Evolutionary conservation across 1,140 invertebrate genomes (phyloP).

Genomic region (Aphidius ervi): DNA sequence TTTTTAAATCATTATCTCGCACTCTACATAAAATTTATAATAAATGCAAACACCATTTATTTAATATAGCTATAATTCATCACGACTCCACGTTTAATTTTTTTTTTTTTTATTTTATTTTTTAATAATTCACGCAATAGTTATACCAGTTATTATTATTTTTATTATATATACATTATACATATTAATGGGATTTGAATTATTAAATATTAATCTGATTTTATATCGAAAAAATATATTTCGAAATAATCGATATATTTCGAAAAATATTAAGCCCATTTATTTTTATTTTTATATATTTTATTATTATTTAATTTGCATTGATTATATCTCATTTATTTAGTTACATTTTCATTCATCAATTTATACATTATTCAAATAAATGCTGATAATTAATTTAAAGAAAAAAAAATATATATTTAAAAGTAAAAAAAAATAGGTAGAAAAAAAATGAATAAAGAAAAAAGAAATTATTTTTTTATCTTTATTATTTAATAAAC

Average conservation of each 20-base stretch:
- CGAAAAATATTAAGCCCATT: slow-evolving; percentile 24
- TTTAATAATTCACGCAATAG: slow-evolving; percentile 11
- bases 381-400: neutral
- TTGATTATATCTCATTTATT: too few relatives aligned
- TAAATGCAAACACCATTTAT: slow-evolving; percentile 40
- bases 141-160: slow-evolving; percentile 3
- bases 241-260: slow-evolving; percentile 27
- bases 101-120: slow-evolving; percentile 11
- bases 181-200: too few relatives aligned
- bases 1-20: slow-evolving; percentile 7
- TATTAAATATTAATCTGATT: neutral
- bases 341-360: too few relatives aligned
- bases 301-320: neutral
- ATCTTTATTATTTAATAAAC: neutral
- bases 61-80: slow-evolving; percentile 31
- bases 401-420: neutral
- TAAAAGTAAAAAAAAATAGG: neutral
- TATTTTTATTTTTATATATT: neutral
- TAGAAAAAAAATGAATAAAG: neutral
- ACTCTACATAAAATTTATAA: slow-evolving; percentile 41
- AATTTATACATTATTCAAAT: slow-evolving; percentile 4
- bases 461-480: neutral
- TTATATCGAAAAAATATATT: slow-evolving; percentile 23
- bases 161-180: slow-evolving; percentile 1
- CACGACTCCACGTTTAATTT: slow-evolving; percentile 17